Evolutionary conservation across 2,113 vertebrate species (phyloP), one percentile per base, ranked within the genome.

Genomic region (Tinamus guttatus): DNA sequence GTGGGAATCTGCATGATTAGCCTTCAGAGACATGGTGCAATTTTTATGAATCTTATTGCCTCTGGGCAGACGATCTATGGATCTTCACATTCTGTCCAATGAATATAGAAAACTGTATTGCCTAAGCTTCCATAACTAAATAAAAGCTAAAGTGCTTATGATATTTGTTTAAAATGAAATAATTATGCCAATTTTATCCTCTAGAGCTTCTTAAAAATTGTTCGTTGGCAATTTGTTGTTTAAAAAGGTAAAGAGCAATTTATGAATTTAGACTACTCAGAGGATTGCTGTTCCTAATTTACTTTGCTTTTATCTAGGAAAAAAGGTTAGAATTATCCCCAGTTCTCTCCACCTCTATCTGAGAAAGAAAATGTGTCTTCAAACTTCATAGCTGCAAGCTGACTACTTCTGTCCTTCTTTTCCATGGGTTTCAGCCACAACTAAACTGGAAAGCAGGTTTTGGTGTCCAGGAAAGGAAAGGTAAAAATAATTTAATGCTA

Each of bases 161-260:
- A 4, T 86, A n/a, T 84, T 77, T 89, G 51, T 68, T 94, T 68
- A 95, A 94, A 62, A 90, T 89, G 82, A 52, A 79, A 52, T 73
- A 87, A 94, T 65, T 49, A 75, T 52, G 13, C 25, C 28, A 47
- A 20, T 75, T 93, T 87, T 41, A 85, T 93, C 58, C 27, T 25
- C 22, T 9, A 79, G 43, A 69, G 6, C 34, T 79, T 68, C 77
- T 71, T 84, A 64, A 87, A 91, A 89, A 64, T 47, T 71, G 1
- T 19, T 79, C 27, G 86, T 84, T n/a, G 21, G 8, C 22, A 71
- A 58, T 64, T 64, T 47, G 27, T 68, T 81, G 22, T 75, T 90
- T 87, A 81, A 36, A 84, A 94, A 86, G 13, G 13, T 80, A 43
- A 74, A 47, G 25, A 89, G 32, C 22, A 76, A 36, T 81, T 71